Evolutionary conservation across 2,888 invertebrate genomes (phyloP), one percentile per base, ranked within the genome.

Genomic region (Scrobipalpa atriplicella): DNA sequence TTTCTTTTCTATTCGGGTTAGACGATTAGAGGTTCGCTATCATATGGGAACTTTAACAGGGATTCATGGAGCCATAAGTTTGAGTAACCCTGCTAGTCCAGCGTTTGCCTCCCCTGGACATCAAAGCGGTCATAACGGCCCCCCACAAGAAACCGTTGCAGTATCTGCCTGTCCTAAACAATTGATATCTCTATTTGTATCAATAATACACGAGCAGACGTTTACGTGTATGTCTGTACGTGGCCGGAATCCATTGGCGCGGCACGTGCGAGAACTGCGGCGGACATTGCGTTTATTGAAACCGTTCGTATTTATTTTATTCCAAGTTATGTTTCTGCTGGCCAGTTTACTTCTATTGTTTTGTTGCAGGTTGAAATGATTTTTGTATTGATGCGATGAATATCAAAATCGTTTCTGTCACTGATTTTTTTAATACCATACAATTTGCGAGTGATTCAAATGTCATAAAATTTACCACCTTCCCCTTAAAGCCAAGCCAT

Each of bases 141-240:
- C 78, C 78, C 78, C 79, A 75, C 74, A 79, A 80, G 84, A 85
- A 80, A 84, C 84, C 84, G 83, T 84, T 85, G 84, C 83, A 84
- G 85, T 87, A 86, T 83, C 80, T 83, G 80, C 86, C 82, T 89
- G 90, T 90, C 89, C 87, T 81, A 87, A 92, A 90, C 92, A 92
- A 92, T 92, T 90, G 91, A 89, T 91, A 91, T 90, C 86, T 90
- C 90, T 90, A 90, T 92, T 92, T 92, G 92, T 92, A 92, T 91
- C 92, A 92, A 92, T 92, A 91, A 90, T 89, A 86, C 86, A 78
- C 79, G 83, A 82, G 84, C 86, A 86, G 90, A 91, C 87, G 84
- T 86, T 89, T 89, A 89, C 90, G 88, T 90, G 88, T 82, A 85
- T 83, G 39, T 84, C 79, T 70, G 87, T 88, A 91, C 92, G 92